Evolutionary conservation across 2,888 invertebrate genomes (phyloP).

Genomic region (Mellilla xanthometata): DNA sequence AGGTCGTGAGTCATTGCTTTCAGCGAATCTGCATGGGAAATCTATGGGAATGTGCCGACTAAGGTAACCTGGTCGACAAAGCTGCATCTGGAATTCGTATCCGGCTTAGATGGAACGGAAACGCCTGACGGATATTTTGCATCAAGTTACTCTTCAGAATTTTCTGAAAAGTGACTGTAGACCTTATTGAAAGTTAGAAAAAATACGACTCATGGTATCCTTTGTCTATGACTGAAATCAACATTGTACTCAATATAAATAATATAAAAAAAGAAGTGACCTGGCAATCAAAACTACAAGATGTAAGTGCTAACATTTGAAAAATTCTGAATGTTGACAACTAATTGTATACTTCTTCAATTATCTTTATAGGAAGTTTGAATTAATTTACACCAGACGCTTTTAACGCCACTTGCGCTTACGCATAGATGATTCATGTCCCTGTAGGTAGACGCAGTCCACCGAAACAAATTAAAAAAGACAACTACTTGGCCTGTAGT

Average conservation of each 20-base stretch:
- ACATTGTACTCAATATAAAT: no score
- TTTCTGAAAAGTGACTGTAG: no score
- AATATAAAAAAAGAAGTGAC: no score
- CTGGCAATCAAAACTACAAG: no score
- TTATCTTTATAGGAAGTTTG: no score
- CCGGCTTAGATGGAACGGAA: slow-evolving; percentile 2
- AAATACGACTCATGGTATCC: no score
- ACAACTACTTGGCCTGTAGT: slow-evolving; percentile 2
- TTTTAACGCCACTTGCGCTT: neutral
- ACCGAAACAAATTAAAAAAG: neutral
- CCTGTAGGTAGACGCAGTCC: neutral
- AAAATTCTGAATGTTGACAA: no score
- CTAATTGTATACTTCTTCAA: no score
- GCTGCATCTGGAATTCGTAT: slow-evolving; percentile 18
- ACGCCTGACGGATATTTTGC: neutral
- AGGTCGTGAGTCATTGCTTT: slow-evolving; percentile 40
- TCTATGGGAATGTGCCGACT: slow-evolving; percentile 41
- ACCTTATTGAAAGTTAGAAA: no score
- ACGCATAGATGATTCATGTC: slow-evolving; percentile 2
- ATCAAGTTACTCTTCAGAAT: neutral
- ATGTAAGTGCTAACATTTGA: no score
- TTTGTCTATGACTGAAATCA: no score
- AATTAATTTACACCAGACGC: neutral
- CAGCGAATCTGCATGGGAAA: slow-evolving; percentile 48
- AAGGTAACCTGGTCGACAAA: slow-evolving; percentile 25